phyloP scores from a whole-genome alignment of 2,113 vertebrate genomes.

The Tetraodon nigroviridis region DNA sequence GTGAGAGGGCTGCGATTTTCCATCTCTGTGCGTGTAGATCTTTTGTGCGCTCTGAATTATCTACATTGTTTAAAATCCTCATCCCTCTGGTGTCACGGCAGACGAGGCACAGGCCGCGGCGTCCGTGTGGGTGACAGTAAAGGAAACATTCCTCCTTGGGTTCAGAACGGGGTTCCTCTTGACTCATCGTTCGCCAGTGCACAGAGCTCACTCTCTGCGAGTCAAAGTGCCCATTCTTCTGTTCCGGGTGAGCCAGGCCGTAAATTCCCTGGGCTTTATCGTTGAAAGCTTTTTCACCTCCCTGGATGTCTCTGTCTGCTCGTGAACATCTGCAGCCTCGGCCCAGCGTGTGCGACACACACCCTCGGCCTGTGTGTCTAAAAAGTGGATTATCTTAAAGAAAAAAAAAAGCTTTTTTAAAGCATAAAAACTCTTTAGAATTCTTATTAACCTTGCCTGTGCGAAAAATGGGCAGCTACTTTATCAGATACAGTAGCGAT shows the following conservation, averaged over 20 bases:
- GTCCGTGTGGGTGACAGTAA: slow-evolving; percentile 54
- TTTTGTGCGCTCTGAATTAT: slow-evolving; percentile 51
- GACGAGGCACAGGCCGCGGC: slow-evolving; percentile 32
- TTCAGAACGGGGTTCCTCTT: slow-evolving; percentile 62
- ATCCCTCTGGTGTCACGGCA: slow-evolving; percentile 53
- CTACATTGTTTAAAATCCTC: slow-evolving; percentile 58
- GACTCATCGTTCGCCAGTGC: slow-evolving; percentile 60
- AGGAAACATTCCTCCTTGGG: slow-evolving; percentile 56
- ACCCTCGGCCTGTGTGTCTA: slow-evolving; percentile 4
- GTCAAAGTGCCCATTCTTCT: slow-evolving; percentile 53
- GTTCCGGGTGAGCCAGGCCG: slow-evolving; percentile 17
- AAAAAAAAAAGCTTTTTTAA: too few species aligned
- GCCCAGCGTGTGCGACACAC: background rate
- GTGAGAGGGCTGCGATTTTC: slow-evolving; percentile 26
- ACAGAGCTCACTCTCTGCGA: slow-evolving; percentile 34
- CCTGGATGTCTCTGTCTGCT: slow-evolving; percentile 33
- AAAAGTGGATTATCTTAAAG: slow-evolving; percentile 27
- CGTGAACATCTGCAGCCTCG: slow-evolving; percentile 29
- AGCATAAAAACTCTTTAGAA: too few species aligned
- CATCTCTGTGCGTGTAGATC: slow-evolving; percentile 24
- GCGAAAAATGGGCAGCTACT: too few species aligned
- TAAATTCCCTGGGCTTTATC: slow-evolving; percentile 46
- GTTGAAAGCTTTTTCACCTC: slow-evolving; percentile 50
- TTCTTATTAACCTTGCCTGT: too few species aligned
- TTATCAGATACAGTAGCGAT: too few species aligned